phyloP scores from a whole-genome alignment of 2,797 vertebrate species.

The Phrynocephalus vlangalii region DNA sequence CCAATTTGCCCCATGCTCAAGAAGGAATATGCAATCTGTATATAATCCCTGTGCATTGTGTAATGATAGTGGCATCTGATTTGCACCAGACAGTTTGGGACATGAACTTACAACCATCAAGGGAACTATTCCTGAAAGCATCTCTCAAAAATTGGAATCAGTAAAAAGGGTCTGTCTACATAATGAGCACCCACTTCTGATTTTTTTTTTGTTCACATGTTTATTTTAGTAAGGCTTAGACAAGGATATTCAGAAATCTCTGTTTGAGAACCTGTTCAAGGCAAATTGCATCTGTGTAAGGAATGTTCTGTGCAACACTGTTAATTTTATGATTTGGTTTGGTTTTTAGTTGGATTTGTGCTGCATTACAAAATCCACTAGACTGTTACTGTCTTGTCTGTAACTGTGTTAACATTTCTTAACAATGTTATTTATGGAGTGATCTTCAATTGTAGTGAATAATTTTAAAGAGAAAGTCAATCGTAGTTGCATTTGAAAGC shows the following conservation, averaged over 20 bases:
- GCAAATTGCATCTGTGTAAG: constrained; percentile 69
- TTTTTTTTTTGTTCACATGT: constrained; percentile 74
- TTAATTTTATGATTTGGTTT: constrained; percentile 55
- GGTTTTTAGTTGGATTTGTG: constrained; percentile 74
- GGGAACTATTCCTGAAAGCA: constrained; percentile 71
- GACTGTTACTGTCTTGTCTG: constrained; percentile 81
- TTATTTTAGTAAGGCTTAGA: constrained; percentile 81
- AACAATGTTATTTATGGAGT: constrained; percentile 77
- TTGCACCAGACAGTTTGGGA: constrained; percentile 74
- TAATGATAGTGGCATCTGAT: constrained; percentile 73
- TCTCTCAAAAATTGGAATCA: constrained; percentile 60
- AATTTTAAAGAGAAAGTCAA: constrained; percentile 80
- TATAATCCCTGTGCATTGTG: constrained; percentile 70
- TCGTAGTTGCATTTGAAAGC: constrained; percentile 51
- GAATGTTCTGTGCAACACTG: constrained; percentile 76
- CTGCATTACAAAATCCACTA: constrained; percentile 79
- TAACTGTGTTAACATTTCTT: constrained; percentile 78
- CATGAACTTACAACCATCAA: constrained; percentile 73
- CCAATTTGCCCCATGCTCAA: constrained; percentile 40
- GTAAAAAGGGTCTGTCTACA: constrained; percentile 64
- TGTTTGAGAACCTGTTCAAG: constrained; percentile 70
- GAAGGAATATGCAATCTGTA: constrained; percentile 33
- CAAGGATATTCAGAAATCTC: constrained; percentile 71
- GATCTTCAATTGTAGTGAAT: constrained; percentile 74
- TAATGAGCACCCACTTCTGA: constrained; percentile 71